Evolutionary conservation across 1,140 invertebrate genomes (phyloP), one percentile per base, ranked within the genome.

Genomic region (Homalodisca vitripennis): DNA sequence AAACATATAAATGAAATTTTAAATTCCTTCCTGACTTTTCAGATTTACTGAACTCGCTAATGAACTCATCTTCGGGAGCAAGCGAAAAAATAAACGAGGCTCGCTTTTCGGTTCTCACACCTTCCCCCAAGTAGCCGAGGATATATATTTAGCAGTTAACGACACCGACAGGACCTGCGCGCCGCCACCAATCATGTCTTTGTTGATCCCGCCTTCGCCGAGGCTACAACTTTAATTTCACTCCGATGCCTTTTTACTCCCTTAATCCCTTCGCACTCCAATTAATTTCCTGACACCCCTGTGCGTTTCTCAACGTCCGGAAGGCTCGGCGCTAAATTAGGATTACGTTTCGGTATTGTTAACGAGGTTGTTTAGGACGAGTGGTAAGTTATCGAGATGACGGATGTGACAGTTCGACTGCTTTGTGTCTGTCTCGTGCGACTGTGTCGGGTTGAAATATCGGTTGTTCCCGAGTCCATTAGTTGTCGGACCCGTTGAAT

Each of bases 31-130:
- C 55, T 26, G 22, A 2, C 55, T 30, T 27, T 30, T 60, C 55
- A 60, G 55, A 60, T 60, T 60, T 60, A 60, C 2, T 51, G 48
- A 51, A 30, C 55, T 22, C 55, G 55, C 26, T 60, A 60, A 60
- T 60, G 55, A 60, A 60, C 55, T 60, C 55, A 60, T 60, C 55
- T 30, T 20, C 55, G 3, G 26, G 10, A 27, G 26, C 17, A 26
- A 51, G 48, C 48, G 48, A 51, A 51, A 51, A 51, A 51, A 51
- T 51, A 51, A 51, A 51, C 48, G 48, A 51, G 48, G n/a, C 17
- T n/a, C n/a, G n/a, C n/a, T n/a, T n/a, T n/a, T 22, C 26, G 24
- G 55, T 26, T 60, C 55, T 60, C 55, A 60, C 55, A 60, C 55
- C 55, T 60, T 27, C 55, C 48, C 24, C 24, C 55, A 60, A 60